Evolutionary conservation across 1,140 invertebrate genomes (phyloP), one percentile per base, ranked within the genome.

Genomic region (Zaprionus inermis): DNA sequence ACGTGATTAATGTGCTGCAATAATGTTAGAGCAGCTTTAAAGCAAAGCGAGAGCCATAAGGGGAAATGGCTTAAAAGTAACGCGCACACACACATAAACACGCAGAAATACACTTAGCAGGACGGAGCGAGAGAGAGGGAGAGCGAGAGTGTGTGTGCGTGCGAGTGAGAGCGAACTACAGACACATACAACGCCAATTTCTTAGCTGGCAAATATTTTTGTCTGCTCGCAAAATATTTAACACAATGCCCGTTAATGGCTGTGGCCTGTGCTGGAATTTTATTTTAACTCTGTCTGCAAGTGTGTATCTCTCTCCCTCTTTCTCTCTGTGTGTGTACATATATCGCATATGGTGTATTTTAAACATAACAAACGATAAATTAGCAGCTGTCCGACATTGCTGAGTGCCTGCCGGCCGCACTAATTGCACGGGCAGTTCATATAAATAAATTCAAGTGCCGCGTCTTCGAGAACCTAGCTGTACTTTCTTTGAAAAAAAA

Each of bases 351-450:
- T 56, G 20, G 57, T 63, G 16, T 79, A 79, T 78, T 86, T 82
- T 76, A 88, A 86, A 73, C 72, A 86, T 82, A 88, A 88, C 83
- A 86, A 88, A 85, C 82, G 69, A 86, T 86, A 86, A 86, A 86
- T 88, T 88, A 88, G 81, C 36, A 59, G 49, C 71, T 67, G 36
- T 65, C 72, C 52, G 83, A 82, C 79, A 73, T 69, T 51, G 16
- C 52, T 61, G 76, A 84, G 78, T 68, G 66, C 81, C 85, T 81
- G 78, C 68, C 64, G 67, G 81, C 69, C 76, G 64, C 79, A 76
- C 82, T 86, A 86, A 86, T 86, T 86, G 83, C 76, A 63, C 82
- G 58, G 68, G 82, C 81, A 61, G 74, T 67, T 58, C 78, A 73
- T 60, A 85, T 83, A 84, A 84, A 82, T 83, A 79, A 81, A 64